Evolutionary conservation across 1,140 invertebrate genomes (phyloP).

Genomic region (Magallana ariakensis): DNA sequence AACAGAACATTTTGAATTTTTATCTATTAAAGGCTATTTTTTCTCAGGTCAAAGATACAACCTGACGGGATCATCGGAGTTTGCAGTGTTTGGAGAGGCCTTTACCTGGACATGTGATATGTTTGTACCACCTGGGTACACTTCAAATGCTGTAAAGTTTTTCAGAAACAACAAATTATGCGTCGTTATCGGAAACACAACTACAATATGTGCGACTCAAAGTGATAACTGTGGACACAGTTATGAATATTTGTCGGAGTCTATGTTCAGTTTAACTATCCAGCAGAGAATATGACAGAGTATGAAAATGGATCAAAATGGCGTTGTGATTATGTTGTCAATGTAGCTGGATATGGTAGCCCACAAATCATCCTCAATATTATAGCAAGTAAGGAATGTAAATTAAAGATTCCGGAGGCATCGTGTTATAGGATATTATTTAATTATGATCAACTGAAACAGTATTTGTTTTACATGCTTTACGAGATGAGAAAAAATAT

Average conservation of each 20-base stretch:
- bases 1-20: no score
- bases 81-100: background rate
- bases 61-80: background rate
- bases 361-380: no score
- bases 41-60: background rate
- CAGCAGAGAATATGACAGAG: conserved; percentile 5
- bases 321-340: background rate
- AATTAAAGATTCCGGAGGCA: no score
- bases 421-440: no score
- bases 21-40: no score
- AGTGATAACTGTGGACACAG: background rate
- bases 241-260: background rate
- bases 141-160: background rate
- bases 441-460: no score
- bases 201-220: background rate
- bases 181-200: background rate
- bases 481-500: no score
- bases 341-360: no score
- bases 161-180: background rate
- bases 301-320: background rate
- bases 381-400: no score
- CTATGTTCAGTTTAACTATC: background rate
- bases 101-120: background rate
- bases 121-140: background rate
- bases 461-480: no score